Evolutionary conservation across 2,113 vertebrate species (phyloP).

Genomic region (Pollachius pollachius): DNA sequence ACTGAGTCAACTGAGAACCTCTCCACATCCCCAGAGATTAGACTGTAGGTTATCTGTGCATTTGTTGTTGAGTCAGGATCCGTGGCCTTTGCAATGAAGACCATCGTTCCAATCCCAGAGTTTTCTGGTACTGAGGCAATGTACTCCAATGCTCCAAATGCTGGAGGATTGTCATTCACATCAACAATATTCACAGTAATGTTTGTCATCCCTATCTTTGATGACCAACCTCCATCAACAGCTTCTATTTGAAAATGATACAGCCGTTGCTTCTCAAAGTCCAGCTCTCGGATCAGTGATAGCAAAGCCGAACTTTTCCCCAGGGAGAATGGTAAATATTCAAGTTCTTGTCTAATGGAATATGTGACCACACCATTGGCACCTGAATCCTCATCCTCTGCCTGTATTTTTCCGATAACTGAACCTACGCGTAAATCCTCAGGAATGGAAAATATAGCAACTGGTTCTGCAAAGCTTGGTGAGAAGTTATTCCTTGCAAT

Average conservation of each 20-base stretch:
- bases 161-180: constrained; percentile 74
- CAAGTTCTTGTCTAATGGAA: constrained; percentile 40
- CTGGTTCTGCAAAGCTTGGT: constrained; percentile 58
- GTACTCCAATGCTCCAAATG: constrained; percentile 59
- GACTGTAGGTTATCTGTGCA: constrained; percentile 62
- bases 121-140: constrained; percentile 64
- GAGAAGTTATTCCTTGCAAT: constrained; percentile 63
- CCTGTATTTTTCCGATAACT: constrained; percentile 67
- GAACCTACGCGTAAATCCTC: constrained; percentile 69
- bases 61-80: constrained; percentile 68
- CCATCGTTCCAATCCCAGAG: constrained; percentile 50
- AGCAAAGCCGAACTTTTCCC: constrained; percentile 64
- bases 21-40: constrained; percentile 62
- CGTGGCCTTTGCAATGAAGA: constrained; percentile 53
- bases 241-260: constrained; percentile 60
- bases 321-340: constrained; percentile 59
- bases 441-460: constrained; percentile 58
- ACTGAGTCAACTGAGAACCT: constrained; percentile 63
- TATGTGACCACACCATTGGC: constrained; percentile 68
- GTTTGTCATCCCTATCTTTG: constrained; percentile 55
- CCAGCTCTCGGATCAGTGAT: constrained; percentile 57
- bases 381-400: constrained; percentile 68
- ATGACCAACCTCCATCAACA: constrained; percentile 67
- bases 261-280: constrained; percentile 61
- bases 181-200: constrained; percentile 69